Base-by-base conservation (phyloP, 2,113 vertebrate species). In the Mola mola region DNA sequence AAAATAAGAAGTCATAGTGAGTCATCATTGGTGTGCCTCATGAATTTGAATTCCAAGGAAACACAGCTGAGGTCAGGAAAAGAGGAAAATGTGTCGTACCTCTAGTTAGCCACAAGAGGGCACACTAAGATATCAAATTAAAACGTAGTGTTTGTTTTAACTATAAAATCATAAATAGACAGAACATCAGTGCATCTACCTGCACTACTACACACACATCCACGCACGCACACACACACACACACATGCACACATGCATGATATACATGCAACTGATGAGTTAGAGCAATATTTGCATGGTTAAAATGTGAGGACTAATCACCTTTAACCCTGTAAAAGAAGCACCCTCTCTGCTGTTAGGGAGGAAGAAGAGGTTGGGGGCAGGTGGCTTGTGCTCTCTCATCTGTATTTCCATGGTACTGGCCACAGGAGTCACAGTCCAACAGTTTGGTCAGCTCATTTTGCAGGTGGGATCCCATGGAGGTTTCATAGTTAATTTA, bases 161-260 rank as follows among this genome's bases (percentile, higher is more conserved):
- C 19, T 36, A 20, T 49, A 61, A 75, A 79, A 70, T 71, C 31
- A 71, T 82, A 80, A 86, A 85, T 79, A 86, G 13, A 71, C 22
- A 22, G 13, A 56, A 15, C 28, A 61, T 8, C 22, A 22, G 65
- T 25, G 20, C n/a, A 33, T 24, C 24, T 53, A 50, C n/a, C 56
- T 57, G 22, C 48, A 47, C 22, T n/a, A n/a, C n/a, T n/a, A n/a
- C 12, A 34, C 33, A 34, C 33, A 15, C 12, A 34, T 13, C 4
- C 33, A 34, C 33, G 4, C 33, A 34, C 33, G 4, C 29, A 33
- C 29, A n/a, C 3, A 38, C 36, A 38, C 51, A 47, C 61, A n/a
- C 46, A 12, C 55, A 24, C 47, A 16, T 17, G 16, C 46, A 19
- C 46, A 37, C 48, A 49, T 17, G 7, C 36, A 16, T 41, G n/a